Evolutionary conservation across 2,797 vertebrate genomes (phyloP).

Genomic region (Botia almorhae): DNA sequence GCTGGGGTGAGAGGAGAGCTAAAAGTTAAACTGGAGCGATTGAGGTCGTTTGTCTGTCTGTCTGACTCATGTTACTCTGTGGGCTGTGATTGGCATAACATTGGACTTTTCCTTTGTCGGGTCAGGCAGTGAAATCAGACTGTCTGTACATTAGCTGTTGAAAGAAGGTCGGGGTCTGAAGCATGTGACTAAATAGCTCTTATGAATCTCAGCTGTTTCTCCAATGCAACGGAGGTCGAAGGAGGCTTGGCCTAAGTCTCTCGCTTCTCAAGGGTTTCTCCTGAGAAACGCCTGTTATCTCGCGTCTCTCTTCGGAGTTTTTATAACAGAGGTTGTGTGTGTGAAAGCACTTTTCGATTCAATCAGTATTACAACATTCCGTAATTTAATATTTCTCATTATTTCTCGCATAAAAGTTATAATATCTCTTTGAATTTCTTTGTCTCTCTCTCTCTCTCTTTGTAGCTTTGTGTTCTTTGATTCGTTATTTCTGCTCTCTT

Average conservation of each 20-base stretch:
- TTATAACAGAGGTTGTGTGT: too few relatives aligned
- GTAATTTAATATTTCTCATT: too few relatives aligned
- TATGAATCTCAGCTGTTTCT: too few relatives aligned
- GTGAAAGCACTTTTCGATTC: too few relatives aligned
- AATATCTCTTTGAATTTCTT: background rate
- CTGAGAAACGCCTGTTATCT: too few relatives aligned
- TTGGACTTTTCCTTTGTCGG: constrained; percentile 41
- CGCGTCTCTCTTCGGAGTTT: too few relatives aligned
- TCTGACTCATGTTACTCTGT: constrained; percentile 16
- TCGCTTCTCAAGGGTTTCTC: too few relatives aligned
- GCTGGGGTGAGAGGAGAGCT: constrained; percentile 46
- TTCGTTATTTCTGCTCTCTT: background rate
- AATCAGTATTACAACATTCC: too few relatives aligned
- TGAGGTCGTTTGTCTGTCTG: constrained; percentile 47
- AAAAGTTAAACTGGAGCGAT: constrained; percentile 56
- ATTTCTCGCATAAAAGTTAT: background rate
- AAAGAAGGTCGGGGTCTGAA: constrained; percentile 4
- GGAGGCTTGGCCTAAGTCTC: too few relatives aligned
- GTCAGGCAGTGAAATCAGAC: constrained; percentile 33
- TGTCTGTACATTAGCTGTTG: constrained; percentile 20
- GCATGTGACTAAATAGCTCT: background rate
- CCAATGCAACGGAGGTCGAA: too few relatives aligned
- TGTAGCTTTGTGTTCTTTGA: background rate
- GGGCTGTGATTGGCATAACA: constrained; percentile 52
- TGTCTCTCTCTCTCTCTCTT: background rate